These are phyloP conservation scores for Nemurella pictetii DNA, from an alignment of 2,888 invertebrate species.

Conservation along the genomic window DNA sequence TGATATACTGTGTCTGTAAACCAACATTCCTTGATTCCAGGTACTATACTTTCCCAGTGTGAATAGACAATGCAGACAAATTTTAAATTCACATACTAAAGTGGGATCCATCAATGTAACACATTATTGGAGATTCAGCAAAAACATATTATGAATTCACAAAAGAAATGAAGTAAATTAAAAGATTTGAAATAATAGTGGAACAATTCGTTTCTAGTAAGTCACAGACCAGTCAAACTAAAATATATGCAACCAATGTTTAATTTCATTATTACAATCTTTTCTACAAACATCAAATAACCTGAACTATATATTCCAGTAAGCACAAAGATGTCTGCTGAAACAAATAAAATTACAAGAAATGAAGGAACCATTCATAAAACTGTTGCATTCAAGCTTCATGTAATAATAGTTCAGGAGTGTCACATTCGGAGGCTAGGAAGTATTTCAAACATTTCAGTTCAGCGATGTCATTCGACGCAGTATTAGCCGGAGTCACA, in stretches of 20 bases:
- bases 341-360: slow-evolving; percentile 18
- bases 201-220: neutral
- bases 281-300: slow-evolving; percentile 39
- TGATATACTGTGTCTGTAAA: neutral
- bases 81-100: too few species aligned
- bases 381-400: slow-evolving; percentile 9
- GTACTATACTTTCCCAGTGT: neutral
- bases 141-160: neutral
- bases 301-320: slow-evolving; percentile 40
- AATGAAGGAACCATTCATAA: neutral
- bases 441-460: slow-evolving; percentile 24
- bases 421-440: slow-evolving; percentile 27
- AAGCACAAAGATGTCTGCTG: slow-evolving; percentile 27
- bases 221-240: neutral
- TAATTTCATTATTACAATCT: slow-evolving; percentile 39
- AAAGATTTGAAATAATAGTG: neutral
- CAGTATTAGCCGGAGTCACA: neutral
- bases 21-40: neutral
- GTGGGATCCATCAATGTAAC: neutral
- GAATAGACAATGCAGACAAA: too few species aligned
- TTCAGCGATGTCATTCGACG: slow-evolving; percentile 1
- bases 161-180: neutral
- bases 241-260: slow-evolving; percentile 30
- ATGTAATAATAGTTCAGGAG: slow-evolving; percentile 35
- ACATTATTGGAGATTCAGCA: neutral